Conservation (phyloP, 92 coral and sea anemone genomes). For the Paragorgia papillata region DNA sequence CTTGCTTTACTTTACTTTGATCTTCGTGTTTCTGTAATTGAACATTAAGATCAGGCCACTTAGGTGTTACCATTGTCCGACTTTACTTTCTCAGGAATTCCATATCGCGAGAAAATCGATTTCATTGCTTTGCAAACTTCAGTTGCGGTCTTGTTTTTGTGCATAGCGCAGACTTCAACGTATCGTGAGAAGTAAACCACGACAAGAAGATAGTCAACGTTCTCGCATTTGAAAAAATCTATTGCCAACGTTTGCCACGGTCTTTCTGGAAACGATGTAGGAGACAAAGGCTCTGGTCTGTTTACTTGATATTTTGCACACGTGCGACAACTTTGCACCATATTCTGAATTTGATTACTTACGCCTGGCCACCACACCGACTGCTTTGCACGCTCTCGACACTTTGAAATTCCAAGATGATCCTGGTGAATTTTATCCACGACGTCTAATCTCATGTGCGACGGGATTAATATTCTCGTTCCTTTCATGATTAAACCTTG, state of each 20-base stretch:
- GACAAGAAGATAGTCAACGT: slow-evolving; percentile 24
- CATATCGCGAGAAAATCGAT: slow-evolving; percentile 32
- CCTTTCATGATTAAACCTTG: slow-evolving; percentile 33
- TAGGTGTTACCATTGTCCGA: slow-evolving; percentile 61
- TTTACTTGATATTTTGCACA: slow-evolving; percentile 20
- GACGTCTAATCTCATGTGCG: slow-evolving; percentile 14
- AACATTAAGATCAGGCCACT: slow-evolving; percentile 39
- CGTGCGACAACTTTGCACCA: slow-evolving; percentile 20
- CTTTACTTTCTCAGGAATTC: slow-evolving; percentile 51
- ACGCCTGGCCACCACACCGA: slow-evolving; percentile 47
- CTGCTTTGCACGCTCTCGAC: slow-evolving; percentile 36
- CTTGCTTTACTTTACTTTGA: slow-evolving; percentile 33
- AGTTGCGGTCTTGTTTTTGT: slow-evolving; percentile 30
- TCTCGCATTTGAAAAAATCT: slow-evolving; percentile 37
- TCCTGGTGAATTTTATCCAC: slow-evolving; percentile 32
- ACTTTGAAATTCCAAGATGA: slow-evolving; percentile 31
- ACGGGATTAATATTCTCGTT: slow-evolving; percentile 22
- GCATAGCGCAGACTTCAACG: slow-evolving; percentile 46
- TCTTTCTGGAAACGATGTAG: slow-evolving; percentile 30
- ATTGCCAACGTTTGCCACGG: slow-evolving; percentile 40
- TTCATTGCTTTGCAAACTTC: slow-evolving; percentile 26
- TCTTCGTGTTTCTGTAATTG: slow-evolving; percentile 30
- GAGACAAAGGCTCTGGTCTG: slow-evolving; percentile 26
- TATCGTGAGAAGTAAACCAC: slow-evolving; percentile 38
- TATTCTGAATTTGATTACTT: slow-evolving; percentile 41